A percentile compares a stretch with the other conserved stretches of the same genome.
These are phyloP conservation scores for Gryllus bimaculatus DNA, from an alignment of 1,140 invertebrate species.

Conservation along the genomic window DNA sequence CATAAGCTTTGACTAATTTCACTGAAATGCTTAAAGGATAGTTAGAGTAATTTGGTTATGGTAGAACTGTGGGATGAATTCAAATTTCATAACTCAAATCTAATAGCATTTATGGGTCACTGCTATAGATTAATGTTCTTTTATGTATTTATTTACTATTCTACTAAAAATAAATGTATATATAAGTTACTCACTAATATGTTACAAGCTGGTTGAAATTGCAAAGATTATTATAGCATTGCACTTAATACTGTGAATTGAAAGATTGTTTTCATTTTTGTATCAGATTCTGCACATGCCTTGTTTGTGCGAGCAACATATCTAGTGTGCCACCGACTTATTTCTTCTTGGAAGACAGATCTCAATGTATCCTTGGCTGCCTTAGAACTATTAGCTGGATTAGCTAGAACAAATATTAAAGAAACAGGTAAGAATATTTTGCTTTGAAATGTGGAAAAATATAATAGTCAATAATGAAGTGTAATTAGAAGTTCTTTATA, in stretches of 20 bases:
- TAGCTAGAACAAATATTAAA: slow-evolving; percentile 75
- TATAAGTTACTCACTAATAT: background rate
- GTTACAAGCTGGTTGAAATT: background rate
- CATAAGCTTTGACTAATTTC: too few relatives aligned
- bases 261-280: background rate
- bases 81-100: too few relatives aligned
- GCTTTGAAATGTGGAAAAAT: background rate
- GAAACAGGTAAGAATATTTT: slow-evolving; percentile 57
- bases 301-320: slow-evolving; percentile 85
- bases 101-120: too few relatives aligned
- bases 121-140: background rate
- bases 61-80: too few relatives aligned
- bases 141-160: background rate
- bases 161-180: background rate
- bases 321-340: slow-evolving; percentile 85
- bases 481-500: too few relatives aligned
- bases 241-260: background rate
- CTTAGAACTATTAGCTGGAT: slow-evolving; percentile 78
- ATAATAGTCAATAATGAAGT: background rate
- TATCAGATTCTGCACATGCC: slow-evolving; percentile 68
- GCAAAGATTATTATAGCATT: background rate
- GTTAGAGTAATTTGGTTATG: too few relatives aligned
- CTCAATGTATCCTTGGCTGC: slow-evolving; percentile 90
- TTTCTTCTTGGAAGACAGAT: slow-evolving; percentile 92
- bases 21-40: too few relatives aligned